Conservation (phyloP, 2,113 vertebrate genomes). For the Peromyscus leucopus region DNA sequence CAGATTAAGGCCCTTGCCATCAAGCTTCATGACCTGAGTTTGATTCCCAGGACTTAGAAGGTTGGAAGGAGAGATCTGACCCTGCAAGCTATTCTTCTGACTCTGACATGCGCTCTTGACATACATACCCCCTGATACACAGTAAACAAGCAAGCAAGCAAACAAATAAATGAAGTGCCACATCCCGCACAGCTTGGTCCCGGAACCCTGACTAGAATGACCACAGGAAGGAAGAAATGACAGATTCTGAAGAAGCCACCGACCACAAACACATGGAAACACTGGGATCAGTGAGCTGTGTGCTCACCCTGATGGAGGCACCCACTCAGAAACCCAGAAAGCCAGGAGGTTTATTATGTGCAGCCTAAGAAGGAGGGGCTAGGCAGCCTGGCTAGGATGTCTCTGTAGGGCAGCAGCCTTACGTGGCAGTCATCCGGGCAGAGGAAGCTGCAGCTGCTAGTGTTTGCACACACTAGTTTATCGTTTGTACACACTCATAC, state of each 20-base stretch:
- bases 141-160: neutral
- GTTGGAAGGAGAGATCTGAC: neutral
- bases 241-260: neutral
- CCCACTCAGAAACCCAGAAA: neutral
- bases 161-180: neutral
- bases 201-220: neutral
- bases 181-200: neutral
- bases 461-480: neutral
- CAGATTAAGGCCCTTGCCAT: neutral
- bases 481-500: neutral
- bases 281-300: neutral
- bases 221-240: neutral
- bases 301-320: too few species aligned
- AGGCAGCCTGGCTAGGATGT: neutral
- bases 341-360: neutral
- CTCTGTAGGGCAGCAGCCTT: neutral
- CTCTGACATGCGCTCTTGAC: neutral
- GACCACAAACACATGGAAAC: neutral
- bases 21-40: neutral
- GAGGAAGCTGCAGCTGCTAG: neutral
- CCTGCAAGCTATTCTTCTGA: neutral
- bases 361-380: neutral
- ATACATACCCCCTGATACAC: neutral
- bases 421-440: neutral
- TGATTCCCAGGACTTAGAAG: neutral